phyloP scores from a whole-genome alignment of 2,113 vertebrate genomes.

The Hippocampus guttulatus region DNA sequence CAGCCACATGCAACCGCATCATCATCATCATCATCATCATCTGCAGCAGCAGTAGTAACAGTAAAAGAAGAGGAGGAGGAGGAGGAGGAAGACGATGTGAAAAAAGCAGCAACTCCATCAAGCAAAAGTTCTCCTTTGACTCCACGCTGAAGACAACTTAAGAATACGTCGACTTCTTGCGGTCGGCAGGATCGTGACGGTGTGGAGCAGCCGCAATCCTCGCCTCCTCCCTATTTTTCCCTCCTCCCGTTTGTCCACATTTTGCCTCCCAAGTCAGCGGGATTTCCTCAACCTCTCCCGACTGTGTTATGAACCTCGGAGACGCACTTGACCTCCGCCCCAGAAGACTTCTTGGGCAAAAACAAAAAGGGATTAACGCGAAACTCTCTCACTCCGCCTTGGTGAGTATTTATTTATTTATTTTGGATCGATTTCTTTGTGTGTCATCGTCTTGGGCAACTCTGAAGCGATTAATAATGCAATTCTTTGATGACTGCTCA shows the following conservation, averaged over 20 bases:
- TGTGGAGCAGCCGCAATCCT: constrained; percentile 26
- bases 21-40: constrained; percentile 14
- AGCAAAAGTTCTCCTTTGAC: constrained; percentile 38
- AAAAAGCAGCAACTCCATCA: not conserved
- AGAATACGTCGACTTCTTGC: constrained; percentile 39
- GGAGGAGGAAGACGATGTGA: not conserved
- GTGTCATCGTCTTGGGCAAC: constrained; percentile 11
- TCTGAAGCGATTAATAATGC: constrained; percentile 15
- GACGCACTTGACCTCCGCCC: constrained; percentile 50
- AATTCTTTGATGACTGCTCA: constrained; percentile 40
- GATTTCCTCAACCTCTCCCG: constrained; percentile 43
- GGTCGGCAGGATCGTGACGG: constrained; percentile 23
- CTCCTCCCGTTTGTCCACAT: constrained; percentile 6
- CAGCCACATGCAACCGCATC: constrained; percentile 56
- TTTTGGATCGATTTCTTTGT: constrained; percentile 5
- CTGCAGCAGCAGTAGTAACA: constrained; percentile 12
- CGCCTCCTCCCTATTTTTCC: constrained; percentile 8
- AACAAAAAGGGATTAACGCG: constrained; percentile 66
- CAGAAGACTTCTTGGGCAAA: constrained; percentile 33
- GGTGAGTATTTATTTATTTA: constrained; percentile 43
- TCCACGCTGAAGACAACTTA: constrained; percentile 36
- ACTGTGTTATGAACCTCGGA: constrained; percentile 44
- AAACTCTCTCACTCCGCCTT: constrained; percentile 1
- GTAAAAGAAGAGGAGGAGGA: constrained; percentile 8
- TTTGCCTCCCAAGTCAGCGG: constrained; percentile 36